Evolutionary conservation across 2,888 invertebrate species (phyloP), one percentile per base, ranked within the genome.

Genomic region (Caenorhabditis zanzibari): DNA sequence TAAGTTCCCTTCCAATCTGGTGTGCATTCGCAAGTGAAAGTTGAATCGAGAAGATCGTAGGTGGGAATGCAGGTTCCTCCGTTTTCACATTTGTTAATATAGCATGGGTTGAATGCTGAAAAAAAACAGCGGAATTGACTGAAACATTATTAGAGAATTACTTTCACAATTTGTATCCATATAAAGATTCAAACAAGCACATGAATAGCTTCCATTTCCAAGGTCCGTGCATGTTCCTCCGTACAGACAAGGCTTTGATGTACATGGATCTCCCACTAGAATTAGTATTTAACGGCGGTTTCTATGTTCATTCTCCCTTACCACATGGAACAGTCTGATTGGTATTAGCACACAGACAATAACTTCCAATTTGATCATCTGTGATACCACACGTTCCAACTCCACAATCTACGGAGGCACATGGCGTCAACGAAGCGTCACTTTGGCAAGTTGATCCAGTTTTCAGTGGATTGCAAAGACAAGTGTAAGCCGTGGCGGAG

Each of bases 71-170:
- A 83, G 5, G 79, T 80, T 32, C 83, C 83, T 22, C 77, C 80
- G 41, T 83, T 83, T 16, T 59, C 52, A 63, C 83, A 83, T 56
- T 79, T 54, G 44, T 79, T 61, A 0, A 80, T 59, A 35, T 75
- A 79, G 52, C 83, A 83, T 2, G 83, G 64, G 32, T 83, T 74
- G 66, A 80, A 83, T 16, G 73, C 83, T 83, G 71, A 32, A 83
- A 54, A 61, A n/a, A n/a, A n/a, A n/a, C n/a, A n/a, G n/a, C n/a
- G n/a, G n/a, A n/a, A n/a, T n/a, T n/a, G n/a, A n/a, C n/a, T n/a
- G n/a, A n/a, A n/a, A n/a, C n/a, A n/a, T n/a, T 12, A 38, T 38
- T 12, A n/a, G n/a, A n/a, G n/a, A n/a, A n/a, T 47, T 26, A 83
- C 82, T 74, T 79, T 74, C 59, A 52, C 82, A 83, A 16, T 56